Evolutionary conservation across 2,797 vertebrate species (phyloP).

Genomic region (Malacoraja senta): DNA sequence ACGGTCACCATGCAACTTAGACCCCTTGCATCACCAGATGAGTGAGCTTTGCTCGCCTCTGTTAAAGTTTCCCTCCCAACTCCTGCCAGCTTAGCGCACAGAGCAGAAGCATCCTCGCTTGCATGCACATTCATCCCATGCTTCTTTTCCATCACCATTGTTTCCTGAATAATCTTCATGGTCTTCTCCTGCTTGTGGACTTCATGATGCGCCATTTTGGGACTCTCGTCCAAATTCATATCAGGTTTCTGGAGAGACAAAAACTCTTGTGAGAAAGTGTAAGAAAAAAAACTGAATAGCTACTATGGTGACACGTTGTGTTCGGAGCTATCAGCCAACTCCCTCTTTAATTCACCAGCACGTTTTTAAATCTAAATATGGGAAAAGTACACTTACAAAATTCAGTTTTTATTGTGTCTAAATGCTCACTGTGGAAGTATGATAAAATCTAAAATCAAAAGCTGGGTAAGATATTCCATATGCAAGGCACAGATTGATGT

Average conservation of each 20-base stretch:
- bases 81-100: slow-evolving; percentile 46
- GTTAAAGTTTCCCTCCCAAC: slow-evolving; percentile 45
- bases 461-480: neutral
- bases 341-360: neutral
- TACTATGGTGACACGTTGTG: neutral
- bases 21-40: slow-evolving; percentile 50
- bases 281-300: neutral
- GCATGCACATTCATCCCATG: slow-evolving; percentile 61
- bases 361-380: neutral
- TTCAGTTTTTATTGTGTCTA: neutral
- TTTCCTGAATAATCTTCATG: slow-evolving; percentile 62
- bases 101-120: slow-evolving; percentile 49
- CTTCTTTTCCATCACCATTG: slow-evolving; percentile 57
- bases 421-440: neutral
- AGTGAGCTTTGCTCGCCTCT: slow-evolving; percentile 46
- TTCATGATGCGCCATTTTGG: slow-evolving; percentile 46
- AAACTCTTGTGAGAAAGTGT: slow-evolving; percentile 21
- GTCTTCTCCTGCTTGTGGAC: slow-evolving; percentile 42
- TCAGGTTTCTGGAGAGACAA: slow-evolving; percentile 65
- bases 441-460: neutral
- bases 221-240: slow-evolving; percentile 51
- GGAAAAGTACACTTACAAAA: neutral
- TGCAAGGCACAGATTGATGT: neutral
- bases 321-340: neutral
- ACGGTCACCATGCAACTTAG: slow-evolving; percentile 55